phyloP scores from a whole-genome alignment of 1,140 invertebrate species.

The Leucophenga varia region DNA sequence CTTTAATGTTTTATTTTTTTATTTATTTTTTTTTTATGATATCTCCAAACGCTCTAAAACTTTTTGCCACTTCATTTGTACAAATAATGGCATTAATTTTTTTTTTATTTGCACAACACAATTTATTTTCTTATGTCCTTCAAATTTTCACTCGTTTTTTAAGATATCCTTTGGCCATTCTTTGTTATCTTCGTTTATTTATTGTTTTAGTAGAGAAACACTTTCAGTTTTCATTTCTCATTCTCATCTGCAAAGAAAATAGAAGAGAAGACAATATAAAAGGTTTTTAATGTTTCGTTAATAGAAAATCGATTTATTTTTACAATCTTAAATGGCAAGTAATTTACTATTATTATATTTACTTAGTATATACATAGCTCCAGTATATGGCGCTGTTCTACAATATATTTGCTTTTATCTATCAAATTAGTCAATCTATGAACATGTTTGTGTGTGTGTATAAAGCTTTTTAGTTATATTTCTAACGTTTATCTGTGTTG shows the following conservation, averaged over 20 bases:
- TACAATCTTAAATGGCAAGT: slow-evolving; percentile 42
- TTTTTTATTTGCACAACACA: slow-evolving; percentile 14
- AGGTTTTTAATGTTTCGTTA: slow-evolving; percentile 48
- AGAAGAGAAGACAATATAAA: slow-evolving; percentile 43
- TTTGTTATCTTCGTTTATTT: slow-evolving; percentile 7
- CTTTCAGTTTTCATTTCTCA: slow-evolving; percentile 17
- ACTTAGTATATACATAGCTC: too few species aligned
- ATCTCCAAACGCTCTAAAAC: too few species aligned
- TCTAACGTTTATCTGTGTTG: too few species aligned
- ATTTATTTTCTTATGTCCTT: too few species aligned
- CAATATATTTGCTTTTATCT: too few species aligned
- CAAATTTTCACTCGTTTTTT: slow-evolving; percentile 12
- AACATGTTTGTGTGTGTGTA: not conserved
- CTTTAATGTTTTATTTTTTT: slow-evolving; percentile 16
- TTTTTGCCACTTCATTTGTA: too few species aligned
- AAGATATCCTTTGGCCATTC: not conserved
- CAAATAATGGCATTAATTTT: too few species aligned
- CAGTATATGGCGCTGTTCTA: too few species aligned
- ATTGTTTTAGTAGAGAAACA: slow-evolving; percentile 10
- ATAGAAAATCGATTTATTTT: slow-evolving; percentile 51
- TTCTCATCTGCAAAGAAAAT: slow-evolving; percentile 49
- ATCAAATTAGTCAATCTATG: not conserved
- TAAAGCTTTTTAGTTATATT: too few species aligned
- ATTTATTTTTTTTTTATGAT: slow-evolving; percentile 11
- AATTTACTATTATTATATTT: too few species aligned